These are phyloP conservation scores for Turritopsis rubra DNA, from an alignment of 30 jellyfish, hydroid and myxozoan genomes.

Conservation along the genomic window DNA sequence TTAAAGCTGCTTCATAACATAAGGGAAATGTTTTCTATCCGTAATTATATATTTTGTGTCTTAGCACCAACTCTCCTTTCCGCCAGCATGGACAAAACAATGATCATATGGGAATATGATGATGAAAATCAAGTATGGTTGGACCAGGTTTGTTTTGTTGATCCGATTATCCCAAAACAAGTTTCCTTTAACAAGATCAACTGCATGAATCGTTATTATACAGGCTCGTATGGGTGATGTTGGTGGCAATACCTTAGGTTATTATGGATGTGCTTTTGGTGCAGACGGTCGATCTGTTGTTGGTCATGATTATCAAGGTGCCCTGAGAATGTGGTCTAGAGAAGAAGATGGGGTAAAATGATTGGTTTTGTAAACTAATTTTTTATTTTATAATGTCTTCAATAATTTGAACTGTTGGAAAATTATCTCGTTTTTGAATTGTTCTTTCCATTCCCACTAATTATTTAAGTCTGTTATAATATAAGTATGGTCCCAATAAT, in stretches of 20 bases:
- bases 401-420: too few species aligned
- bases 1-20: too few species aligned
- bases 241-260: slow-evolving; percentile 94
- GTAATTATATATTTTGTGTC: not conserved
- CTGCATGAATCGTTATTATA: not conserved
- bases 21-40: too few species aligned
- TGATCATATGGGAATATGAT: slow-evolving; percentile 79
- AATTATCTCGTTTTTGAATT: too few species aligned
- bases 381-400: too few species aligned
- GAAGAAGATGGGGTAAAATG: slow-evolving; percentile 10
- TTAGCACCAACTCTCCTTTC: slow-evolving; percentile 46
- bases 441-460: too few species aligned
- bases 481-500: too few species aligned
- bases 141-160: slow-evolving; percentile 64
- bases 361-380: too few species aligned
- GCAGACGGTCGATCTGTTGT: slow-evolving; percentile 58
- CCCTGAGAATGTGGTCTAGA: slow-evolving; percentile 66
- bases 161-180: too few species aligned
- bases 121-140: slow-evolving; percentile 67
- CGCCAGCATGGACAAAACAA: slow-evolving; percentile 90
- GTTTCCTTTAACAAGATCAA: not conserved
- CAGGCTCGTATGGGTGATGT: slow-evolving; percentile 99
- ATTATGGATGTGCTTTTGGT: slow-evolving; percentile 78
- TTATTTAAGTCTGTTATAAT: too few species aligned
- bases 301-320: slow-evolving; percentile 94